A percentile compares a stretch with the other conserved stretches of the same genome.
phyloP scores from a whole-genome alignment of 2,888 invertebrate species.

The Eubasilissa splendida region DNA sequence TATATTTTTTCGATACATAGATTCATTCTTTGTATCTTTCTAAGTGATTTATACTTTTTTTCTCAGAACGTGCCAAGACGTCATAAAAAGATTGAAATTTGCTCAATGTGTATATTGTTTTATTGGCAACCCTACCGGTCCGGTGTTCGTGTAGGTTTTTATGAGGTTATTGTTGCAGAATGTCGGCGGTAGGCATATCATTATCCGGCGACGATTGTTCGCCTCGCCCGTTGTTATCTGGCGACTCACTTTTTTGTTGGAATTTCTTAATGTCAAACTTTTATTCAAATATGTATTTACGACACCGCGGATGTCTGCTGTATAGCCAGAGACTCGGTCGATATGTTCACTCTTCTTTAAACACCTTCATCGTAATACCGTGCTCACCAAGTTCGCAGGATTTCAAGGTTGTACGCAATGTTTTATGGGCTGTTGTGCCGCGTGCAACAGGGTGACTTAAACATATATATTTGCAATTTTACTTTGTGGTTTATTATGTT shows the following conservation, averaged over 20 bases:
- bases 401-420: no score
- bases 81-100: no score
- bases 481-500: no score
- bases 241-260: slow-evolving; percentile 31
- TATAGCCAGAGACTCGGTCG: not conserved
- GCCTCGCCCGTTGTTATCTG: slow-evolving; percentile 42
- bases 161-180: slow-evolving; percentile 41
- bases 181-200: slow-evolving; percentile 39
- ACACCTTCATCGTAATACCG: not conserved
- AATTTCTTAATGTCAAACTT: slow-evolving; percentile 43
- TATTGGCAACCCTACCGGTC: slow-evolving; percentile 16
- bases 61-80: no score
- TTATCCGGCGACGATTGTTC: slow-evolving; percentile 40
- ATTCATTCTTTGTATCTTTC: no score
- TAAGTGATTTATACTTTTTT: no score
- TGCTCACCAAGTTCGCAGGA: no score
- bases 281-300: slow-evolving; percentile 39
- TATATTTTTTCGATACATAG: no score
- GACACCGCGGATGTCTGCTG: slow-evolving; percentile 5
- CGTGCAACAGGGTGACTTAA: no score
- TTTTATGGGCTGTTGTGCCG: no score
- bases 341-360: slow-evolving; percentile 2
- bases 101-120: no score
- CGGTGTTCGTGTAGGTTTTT: slow-evolving; percentile 29
- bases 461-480: no score